A percentile compares a stretch with the other conserved stretches of the same genome.
Conservation (phyloP, 2,888 invertebrate genomes). For the Ferrisia virgata region DNA sequence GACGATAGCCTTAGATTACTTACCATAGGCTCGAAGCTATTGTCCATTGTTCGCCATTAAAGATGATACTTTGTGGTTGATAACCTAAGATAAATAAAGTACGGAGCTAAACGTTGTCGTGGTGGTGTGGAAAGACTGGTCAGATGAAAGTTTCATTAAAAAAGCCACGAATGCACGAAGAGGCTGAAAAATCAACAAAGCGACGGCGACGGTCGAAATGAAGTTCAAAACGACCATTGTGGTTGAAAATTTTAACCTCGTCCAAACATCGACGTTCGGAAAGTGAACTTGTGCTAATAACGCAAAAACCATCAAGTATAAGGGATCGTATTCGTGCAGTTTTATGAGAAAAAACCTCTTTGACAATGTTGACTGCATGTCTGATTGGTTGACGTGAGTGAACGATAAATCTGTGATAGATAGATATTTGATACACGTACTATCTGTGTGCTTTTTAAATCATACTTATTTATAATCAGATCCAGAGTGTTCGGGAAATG, state of each 20-base stretch:
- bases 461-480: too few relatives aligned
- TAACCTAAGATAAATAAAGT: conserved; percentile 8
- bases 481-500: too few relatives aligned
- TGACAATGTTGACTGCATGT: conserved; percentile 1
- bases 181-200: neutral
- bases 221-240: conserved; percentile 7
- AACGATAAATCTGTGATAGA: neutral
- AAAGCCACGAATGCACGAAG: neutral
- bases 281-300: neutral
- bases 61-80: neutral
- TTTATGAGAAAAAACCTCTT: conserved; percentile 1
- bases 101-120: neutral
- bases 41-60: neutral
- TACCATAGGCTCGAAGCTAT: neutral
- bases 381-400: neutral
- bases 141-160: neutral
- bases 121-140: neutral
- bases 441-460: too few relatives aligned
- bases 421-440: neutral
- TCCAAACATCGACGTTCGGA: neutral
- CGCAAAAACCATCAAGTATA: neutral
- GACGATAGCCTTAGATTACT: neutral
- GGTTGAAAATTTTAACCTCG: neutral
- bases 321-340: neutral
- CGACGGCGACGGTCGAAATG: neutral